A percentile compares a stretch with the other conserved stretches of the same genome.
Conservation (phyloP, 2,888 invertebrate genomes). For the Caenorhabditis panamensis region DNA sequence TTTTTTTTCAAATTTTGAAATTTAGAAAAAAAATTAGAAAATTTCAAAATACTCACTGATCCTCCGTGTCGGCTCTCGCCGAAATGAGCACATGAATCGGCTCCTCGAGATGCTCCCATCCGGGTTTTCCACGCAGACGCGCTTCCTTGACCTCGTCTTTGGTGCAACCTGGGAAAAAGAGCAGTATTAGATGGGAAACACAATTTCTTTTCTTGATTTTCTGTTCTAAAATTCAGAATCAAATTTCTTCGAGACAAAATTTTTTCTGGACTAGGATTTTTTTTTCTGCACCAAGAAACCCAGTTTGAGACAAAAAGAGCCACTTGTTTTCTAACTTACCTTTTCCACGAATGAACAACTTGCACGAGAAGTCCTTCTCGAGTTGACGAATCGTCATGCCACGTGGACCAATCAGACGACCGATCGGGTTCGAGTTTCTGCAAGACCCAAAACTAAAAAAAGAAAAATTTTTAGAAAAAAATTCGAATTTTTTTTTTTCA, state of each 20-base stretch:
- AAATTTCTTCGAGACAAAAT: no score
- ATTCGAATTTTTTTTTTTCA: neutral
- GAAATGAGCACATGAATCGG: slow-evolving; percentile 47
- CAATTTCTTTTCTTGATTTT: no score
- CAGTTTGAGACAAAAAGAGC: no score
- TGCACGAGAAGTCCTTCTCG: slow-evolving; percentile 49
- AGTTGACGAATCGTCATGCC: slow-evolving; percentile 61
- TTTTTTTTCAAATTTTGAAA: no score
- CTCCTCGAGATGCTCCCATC: slow-evolving; percentile 59
- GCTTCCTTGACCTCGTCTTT: slow-evolving; percentile 44
- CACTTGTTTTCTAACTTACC: no score
- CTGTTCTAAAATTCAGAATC: no score
- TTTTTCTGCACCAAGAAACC: no score
- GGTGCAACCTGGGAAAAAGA: slow-evolving; percentile 35
- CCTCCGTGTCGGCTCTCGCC: slow-evolving; percentile 11
- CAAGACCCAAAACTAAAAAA: neutral
- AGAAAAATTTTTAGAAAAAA: neutral
- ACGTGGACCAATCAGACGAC: slow-evolving; percentile 58
- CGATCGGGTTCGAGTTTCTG: slow-evolving; percentile 46
- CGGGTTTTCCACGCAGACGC: slow-evolving; percentile 38
- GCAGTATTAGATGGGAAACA: neutral
- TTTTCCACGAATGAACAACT: slow-evolving; percentile 52
- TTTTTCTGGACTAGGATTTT: no score
- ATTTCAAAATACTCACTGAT: neutral
- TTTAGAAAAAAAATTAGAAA: neutral